Evolutionary conservation across 1,140 invertebrate genomes (phyloP).

Genomic region (Triops longicaudatus): DNA sequence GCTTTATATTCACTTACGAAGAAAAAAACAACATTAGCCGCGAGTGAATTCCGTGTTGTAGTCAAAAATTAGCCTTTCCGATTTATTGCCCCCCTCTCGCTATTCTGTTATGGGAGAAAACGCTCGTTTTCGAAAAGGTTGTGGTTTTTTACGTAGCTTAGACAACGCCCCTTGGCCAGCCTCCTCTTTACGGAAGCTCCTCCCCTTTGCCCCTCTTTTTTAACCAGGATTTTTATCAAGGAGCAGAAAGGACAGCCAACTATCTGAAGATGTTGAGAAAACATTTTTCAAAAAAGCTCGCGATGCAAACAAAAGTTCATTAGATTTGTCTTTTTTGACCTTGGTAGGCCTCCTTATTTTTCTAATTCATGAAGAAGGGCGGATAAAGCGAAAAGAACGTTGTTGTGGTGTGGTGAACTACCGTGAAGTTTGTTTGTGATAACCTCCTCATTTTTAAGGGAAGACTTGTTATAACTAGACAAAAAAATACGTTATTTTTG

Average conservation of each 20-base stretch:
- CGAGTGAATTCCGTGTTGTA: no score
- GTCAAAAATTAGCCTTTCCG: neutral
- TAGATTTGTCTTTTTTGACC: no score
- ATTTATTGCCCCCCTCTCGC: neutral
- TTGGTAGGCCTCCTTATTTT: no score
- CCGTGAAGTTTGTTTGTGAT: constrained; percentile 15
- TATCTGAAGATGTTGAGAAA: no score
- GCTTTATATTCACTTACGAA: neutral
- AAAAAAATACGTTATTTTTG: constrained; percentile 7
- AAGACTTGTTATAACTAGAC: constrained; percentile 1
- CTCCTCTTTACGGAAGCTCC: neutral
- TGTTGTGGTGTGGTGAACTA: constrained; percentile 8
- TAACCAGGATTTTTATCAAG: no score
- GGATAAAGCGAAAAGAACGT: neutral
- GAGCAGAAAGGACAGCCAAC: no score
- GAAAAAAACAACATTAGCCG: neutral
- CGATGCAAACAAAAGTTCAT: no score
- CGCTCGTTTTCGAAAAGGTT: constrained; percentile 3
- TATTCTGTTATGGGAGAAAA: neutral
- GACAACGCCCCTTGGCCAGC: neutral
- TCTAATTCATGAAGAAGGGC: neutral
- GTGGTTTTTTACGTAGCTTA: constrained; percentile 10
- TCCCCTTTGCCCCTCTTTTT: no score
- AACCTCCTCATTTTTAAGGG: constrained; percentile 5
- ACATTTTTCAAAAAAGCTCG: no score